A percentile compares a stretch with the other conserved stretches of the same genome.
phyloP scores from a whole-genome alignment of 1,140 invertebrate genomes.

The Phocides pigmalion region DNA sequence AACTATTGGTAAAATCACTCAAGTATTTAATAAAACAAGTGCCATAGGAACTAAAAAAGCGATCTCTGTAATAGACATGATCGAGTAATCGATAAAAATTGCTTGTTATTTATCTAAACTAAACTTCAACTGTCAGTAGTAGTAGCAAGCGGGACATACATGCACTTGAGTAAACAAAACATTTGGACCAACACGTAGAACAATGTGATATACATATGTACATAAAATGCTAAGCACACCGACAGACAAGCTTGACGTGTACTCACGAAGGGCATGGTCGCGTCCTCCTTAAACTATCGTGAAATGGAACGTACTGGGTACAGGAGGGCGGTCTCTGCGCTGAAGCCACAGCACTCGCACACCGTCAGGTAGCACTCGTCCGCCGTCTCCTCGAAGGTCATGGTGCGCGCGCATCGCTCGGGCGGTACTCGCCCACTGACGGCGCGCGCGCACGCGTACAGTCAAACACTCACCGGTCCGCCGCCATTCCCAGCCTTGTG shows the following conservation, averaged over 20 bases:
- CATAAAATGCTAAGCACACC: slow-evolving; percentile 48
- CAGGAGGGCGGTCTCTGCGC: slow-evolving; percentile 77
- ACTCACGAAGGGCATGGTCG: slow-evolving; percentile 78
- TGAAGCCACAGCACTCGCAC: slow-evolving; percentile 83
- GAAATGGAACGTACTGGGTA: slow-evolving; percentile 78
- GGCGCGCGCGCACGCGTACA: slow-evolving; percentile 39
- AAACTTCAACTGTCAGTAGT: not conserved
- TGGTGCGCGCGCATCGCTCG: slow-evolving; percentile 77
- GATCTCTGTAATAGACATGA: not conserved
- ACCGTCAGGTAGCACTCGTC: slow-evolving; percentile 77
- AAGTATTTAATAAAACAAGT: not conserved
- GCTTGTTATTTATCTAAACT: not conserved
- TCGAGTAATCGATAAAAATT: not conserved
- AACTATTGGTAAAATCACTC: not conserved
- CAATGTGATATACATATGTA: slow-evolving; percentile 12
- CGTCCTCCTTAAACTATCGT: slow-evolving; percentile 71
- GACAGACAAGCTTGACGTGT: slow-evolving; percentile 55
- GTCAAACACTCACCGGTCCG: slow-evolving; percentile 61
- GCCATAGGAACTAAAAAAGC: not conserved
- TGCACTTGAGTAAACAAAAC: slow-evolving; percentile 26
- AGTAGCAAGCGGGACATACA: slow-evolving; percentile 1
- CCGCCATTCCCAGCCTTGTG: slow-evolving; percentile 51
- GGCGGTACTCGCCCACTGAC: slow-evolving; percentile 56
- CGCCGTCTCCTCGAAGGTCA: slow-evolving; percentile 77
- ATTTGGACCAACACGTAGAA: not conserved